Conservation (phyloP, 2,797 vertebrate genomes). For the Dromococcyx pavoninus region DNA sequence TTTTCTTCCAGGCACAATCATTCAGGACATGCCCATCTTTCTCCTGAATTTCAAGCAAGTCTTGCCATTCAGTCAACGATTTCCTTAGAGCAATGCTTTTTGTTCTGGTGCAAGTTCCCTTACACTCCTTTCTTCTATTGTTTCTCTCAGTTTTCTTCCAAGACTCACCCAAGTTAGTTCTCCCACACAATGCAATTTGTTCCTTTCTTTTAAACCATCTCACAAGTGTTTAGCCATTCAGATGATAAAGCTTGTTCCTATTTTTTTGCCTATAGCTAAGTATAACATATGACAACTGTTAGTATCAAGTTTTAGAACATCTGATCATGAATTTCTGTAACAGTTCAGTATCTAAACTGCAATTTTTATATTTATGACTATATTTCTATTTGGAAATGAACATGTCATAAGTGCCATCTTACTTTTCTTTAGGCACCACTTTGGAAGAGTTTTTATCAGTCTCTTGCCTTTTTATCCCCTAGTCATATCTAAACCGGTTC, state of each 20-base stretch:
- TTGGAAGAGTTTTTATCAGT: neutral
- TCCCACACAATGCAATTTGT: neutral
- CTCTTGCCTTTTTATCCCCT: neutral
- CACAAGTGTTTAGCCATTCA: neutral
- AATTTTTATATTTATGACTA: neutral
- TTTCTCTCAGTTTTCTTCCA: neutral
- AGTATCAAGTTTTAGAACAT: neutral
- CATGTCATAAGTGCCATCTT: neutral
- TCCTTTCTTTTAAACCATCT: neutral
- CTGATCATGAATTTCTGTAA: neutral
- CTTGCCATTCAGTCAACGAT: neutral
- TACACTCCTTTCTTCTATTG: neutral
- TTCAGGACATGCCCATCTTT: neutral
- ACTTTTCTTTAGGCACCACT: neutral
- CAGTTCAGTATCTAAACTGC: neutral
- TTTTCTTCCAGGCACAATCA: neutral
- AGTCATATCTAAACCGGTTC: neutral
- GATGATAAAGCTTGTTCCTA: neutral
- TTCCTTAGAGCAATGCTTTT: neutral
- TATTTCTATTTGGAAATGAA: neutral
- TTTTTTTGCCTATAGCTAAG: neutral
- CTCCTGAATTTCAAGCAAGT: conserved; percentile 5
- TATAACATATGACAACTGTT: neutral
- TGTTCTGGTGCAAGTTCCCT: neutral
- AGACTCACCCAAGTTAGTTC: neutral